Evolutionary conservation across 2,888 invertebrate species (phyloP).

Genomic region (Pristionchus maxplancki): DNA sequence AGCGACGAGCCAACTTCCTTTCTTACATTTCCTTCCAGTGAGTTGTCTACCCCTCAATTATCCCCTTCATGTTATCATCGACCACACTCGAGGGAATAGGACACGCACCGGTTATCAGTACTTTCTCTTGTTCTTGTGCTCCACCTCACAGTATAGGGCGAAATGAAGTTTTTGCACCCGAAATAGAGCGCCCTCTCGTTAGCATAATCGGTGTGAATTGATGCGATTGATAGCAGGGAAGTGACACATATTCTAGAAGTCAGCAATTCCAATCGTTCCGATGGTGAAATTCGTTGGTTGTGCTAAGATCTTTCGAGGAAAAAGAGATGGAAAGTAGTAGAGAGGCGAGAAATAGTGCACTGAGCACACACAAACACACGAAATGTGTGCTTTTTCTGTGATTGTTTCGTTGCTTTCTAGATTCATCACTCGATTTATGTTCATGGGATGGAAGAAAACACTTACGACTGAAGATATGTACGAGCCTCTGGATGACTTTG

Average conservation of each 20-base stretch:
- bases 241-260: not conserved
- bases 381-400: constrained; percentile 31
- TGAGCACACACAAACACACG: constrained; percentile 1
- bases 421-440: constrained; percentile 50
- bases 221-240: not conserved
- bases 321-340: constrained; percentile 10
- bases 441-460: constrained; percentile 44
- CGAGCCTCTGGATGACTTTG: constrained; percentile 46
- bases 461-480: constrained; percentile 43
- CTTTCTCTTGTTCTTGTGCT: constrained; percentile 3
- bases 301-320: not conserved
- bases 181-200: not conserved
- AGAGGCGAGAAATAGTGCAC: constrained; percentile 16
- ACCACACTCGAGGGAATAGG: constrained; percentile 33
- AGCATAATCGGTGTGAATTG: constrained; percentile 2
- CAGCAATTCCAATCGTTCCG: not conserved
- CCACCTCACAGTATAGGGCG: not conserved
- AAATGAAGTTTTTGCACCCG: constrained; percentile 6
- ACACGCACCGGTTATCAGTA: constrained; percentile 17
- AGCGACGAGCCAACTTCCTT: constrained; percentile 41
- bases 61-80: constrained; percentile 16
- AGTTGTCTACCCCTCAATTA: not conserved
- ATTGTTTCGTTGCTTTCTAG: constrained; percentile 31
- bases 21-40: constrained; percentile 39
- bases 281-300: not conserved